Percentiles rank a stretch among this genome's conserved stretches.
Conservation (phyloP, 2,888 invertebrate species). For the Nomada fabriciana region DNA sequence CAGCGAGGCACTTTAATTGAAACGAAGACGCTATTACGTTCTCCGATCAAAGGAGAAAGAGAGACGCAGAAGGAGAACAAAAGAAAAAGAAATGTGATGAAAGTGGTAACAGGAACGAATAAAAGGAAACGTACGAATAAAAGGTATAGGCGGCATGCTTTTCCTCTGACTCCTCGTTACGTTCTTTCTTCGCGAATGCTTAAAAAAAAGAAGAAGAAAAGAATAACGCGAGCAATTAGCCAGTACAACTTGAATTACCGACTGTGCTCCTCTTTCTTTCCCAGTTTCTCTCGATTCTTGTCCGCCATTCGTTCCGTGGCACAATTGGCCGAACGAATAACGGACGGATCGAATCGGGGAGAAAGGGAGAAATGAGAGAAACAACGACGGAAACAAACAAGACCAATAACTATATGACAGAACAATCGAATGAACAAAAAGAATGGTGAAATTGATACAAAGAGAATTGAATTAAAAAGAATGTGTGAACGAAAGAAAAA, state of each 20-base stretch:
- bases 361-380: neutral
- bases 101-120: slow-evolving; percentile 29
- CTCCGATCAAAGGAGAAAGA: slow-evolving; percentile 6
- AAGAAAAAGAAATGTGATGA: slow-evolving; percentile 8
- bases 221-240: slow-evolving; percentile 48
- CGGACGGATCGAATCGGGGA: neutral
- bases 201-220: neutral
- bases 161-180: slow-evolving; percentile 24
- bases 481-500: neutral
- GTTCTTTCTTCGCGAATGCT: slow-evolving; percentile 21
- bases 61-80: neutral
- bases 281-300: neutral
- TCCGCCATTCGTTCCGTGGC: neutral
- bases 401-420: neutral
- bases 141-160: slow-evolving; percentile 31
- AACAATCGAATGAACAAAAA: neutral
- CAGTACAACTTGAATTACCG: slow-evolving; percentile 32
- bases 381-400: slow-evolving; percentile 16
- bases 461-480: neutral
- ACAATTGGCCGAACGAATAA: neutral
- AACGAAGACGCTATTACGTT: slow-evolving; percentile 33
- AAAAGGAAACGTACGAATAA: slow-evolving; percentile 42
- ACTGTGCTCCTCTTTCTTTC: neutral
- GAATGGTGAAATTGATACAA: neutral
- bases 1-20: slow-evolving; percentile 25